phyloP scores from a whole-genome alignment of 2,113 vertebrate species.

The Odocoileus virginianus region DNA sequence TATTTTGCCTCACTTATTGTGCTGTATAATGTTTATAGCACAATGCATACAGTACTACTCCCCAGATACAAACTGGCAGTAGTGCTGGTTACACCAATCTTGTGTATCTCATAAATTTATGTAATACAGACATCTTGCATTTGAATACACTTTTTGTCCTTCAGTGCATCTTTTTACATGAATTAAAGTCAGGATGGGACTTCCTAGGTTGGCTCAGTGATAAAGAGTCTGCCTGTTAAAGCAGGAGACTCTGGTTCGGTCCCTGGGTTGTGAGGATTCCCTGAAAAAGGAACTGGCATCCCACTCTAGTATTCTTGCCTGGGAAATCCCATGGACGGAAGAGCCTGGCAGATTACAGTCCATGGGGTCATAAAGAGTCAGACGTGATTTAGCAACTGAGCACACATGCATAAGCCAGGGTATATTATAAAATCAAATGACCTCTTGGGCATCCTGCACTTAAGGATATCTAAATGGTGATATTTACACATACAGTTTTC shows the following conservation, averaged over 20 bases:
- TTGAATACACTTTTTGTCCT: not conserved
- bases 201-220: not conserved
- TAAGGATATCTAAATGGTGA: not conserved
- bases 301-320: not conserved
- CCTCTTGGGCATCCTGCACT: not conserved
- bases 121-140: not conserved
- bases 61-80: not conserved
- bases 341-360: not conserved
- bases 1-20: constrained; percentile 26
- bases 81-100: not conserved
- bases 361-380: not conserved
- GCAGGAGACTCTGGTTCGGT: not conserved
- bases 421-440: not conserved
- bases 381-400: not conserved
- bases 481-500: not conserved
- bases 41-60: not conserved
- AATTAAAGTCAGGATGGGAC: not conserved
- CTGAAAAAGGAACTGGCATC: not conserved
- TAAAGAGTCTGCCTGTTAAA: not conserved
- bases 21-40: constrained; percentile 20
- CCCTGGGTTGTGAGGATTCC: not conserved
- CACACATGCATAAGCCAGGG: not conserved
- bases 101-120: not conserved
- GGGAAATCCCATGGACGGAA: not conserved
- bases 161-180: not conserved